These are phyloP conservation scores for Edolisoma coerulescens DNA, from an alignment of 2,113 vertebrate genomes.

Conservation along the genomic window DNA sequence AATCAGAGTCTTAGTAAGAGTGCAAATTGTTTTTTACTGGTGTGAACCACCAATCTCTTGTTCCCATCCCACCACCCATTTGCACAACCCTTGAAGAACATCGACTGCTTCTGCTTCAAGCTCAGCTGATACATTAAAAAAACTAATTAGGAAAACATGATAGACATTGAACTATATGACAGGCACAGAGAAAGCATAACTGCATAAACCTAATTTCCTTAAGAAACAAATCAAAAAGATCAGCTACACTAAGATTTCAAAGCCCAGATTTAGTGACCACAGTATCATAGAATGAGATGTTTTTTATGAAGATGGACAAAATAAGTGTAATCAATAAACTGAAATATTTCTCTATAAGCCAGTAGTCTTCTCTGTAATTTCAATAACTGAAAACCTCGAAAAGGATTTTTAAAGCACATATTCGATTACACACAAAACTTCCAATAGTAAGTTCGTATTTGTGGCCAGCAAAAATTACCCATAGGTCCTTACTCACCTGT, in stretches of 20 bases:
- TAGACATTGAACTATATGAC: neutral
- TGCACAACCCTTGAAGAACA: neutral
- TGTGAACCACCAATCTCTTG: neutral
- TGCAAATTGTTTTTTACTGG: neutral
- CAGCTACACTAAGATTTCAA: neutral
- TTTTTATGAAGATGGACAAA: neutral
- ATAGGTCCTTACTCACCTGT: neutral
- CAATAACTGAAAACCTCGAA: neutral
- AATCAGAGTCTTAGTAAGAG: neutral
- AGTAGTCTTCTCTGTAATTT: neutral
- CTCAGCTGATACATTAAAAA: neutral
- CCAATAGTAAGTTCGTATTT: neutral
- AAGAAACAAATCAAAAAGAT: neutral
- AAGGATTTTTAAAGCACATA: neutral
- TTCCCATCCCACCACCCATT: neutral
- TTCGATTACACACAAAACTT: neutral
- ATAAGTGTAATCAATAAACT: neutral
- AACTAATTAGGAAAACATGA: neutral
- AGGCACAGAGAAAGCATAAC: neutral
- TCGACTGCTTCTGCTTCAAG: neutral
- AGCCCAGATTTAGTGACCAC: neutral
- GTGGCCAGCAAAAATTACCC: neutral
- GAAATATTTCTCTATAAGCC: neutral
- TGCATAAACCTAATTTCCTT: neutral
- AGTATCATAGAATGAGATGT: neutral